phyloP scores from a whole-genome alignment of 2,888 invertebrate species.

The Drosophila anomalata region DNA sequence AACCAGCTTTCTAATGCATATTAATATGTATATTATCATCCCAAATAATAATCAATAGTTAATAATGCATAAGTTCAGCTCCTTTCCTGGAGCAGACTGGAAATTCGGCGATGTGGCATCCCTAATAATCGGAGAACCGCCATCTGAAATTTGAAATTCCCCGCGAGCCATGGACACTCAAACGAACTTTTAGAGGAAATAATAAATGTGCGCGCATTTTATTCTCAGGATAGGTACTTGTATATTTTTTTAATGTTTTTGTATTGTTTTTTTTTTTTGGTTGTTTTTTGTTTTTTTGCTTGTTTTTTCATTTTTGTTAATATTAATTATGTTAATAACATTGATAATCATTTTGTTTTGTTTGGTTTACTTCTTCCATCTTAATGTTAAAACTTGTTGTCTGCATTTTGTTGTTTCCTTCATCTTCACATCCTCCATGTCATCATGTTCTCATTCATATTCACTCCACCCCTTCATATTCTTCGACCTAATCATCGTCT shows the following conservation, averaged over 20 bases:
- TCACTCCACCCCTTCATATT: constrained; percentile 23
- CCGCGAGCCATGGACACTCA: constrained; percentile 28
- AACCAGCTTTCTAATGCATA: not conserved
- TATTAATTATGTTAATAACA: constrained; percentile 83
- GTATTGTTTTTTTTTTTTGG: constrained; percentile 60
- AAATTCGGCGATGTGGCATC: not conserved
- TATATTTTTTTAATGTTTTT: constrained; percentile 74
- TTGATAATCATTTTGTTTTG: constrained; percentile 80
- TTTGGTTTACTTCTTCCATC: constrained; percentile 58
- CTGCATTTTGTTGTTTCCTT: constrained; percentile 57
- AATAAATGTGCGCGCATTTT: constrained; percentile 81
- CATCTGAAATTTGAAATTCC: constrained; percentile 11
- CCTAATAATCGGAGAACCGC: not conserved
- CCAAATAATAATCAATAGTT: not conserved
- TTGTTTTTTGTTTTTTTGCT: constrained; percentile 57
- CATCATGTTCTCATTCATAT: constrained; percentile 16
- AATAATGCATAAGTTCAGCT: not conserved
- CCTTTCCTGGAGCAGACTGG: constrained; percentile 1
- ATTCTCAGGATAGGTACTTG: constrained; percentile 83
- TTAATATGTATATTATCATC: not conserved
- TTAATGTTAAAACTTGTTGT: constrained; percentile 73
- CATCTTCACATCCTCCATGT: constrained; percentile 21
- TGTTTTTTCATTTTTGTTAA: constrained; percentile 73
- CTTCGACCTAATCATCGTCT: constrained; percentile 26
- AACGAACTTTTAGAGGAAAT: constrained; percentile 78